phyloP scores from a whole-genome alignment of 2,888 invertebrate species.

The Beris morrisii region DNA sequence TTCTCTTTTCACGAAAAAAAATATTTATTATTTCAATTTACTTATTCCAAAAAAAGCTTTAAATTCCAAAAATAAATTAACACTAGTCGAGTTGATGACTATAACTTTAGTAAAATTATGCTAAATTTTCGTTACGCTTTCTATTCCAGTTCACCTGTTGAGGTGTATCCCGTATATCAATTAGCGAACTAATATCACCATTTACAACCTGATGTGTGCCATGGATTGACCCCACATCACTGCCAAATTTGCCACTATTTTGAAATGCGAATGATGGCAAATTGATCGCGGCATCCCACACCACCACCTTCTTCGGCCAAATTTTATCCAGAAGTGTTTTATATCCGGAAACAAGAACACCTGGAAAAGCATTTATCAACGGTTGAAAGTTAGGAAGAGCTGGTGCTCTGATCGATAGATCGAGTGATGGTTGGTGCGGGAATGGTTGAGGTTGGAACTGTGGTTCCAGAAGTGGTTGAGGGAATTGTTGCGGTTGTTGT shows the following conservation, averaged over 20 bases:
- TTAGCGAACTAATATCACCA: conserved; percentile 14
- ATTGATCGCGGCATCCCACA: conserved; percentile 19
- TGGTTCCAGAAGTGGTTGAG: neutral
- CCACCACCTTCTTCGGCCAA: conserved; percentile 10
- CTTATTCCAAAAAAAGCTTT: too few relatives aligned
- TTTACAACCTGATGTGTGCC: neutral
- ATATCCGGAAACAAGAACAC: conserved; percentile 6
- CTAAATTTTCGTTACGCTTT: too few relatives aligned
- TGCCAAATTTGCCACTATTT: conserved; percentile 9
- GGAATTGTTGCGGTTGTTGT: neutral
- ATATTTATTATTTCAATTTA: too few relatives aligned
- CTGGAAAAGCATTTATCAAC: conserved; percentile 14
- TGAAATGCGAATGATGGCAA: conserved; percentile 7
- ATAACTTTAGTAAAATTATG: too few relatives aligned
- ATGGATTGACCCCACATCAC: neutral
- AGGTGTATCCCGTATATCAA: conserved; percentile 16
- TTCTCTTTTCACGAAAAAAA: too few relatives aligned
- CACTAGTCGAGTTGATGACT: too few relatives aligned
- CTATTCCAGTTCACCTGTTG: too few relatives aligned
- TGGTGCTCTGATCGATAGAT: conserved; percentile 17
- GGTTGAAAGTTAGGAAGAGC: conserved; percentile 13
- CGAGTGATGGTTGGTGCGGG: neutral
- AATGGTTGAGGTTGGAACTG: neutral
- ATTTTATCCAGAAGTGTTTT: conserved; percentile 25
- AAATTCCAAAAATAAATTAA: too few relatives aligned